Base-by-base conservation (phyloP, 1,140 invertebrate species). In the Scaptomyza montana region DNA sequence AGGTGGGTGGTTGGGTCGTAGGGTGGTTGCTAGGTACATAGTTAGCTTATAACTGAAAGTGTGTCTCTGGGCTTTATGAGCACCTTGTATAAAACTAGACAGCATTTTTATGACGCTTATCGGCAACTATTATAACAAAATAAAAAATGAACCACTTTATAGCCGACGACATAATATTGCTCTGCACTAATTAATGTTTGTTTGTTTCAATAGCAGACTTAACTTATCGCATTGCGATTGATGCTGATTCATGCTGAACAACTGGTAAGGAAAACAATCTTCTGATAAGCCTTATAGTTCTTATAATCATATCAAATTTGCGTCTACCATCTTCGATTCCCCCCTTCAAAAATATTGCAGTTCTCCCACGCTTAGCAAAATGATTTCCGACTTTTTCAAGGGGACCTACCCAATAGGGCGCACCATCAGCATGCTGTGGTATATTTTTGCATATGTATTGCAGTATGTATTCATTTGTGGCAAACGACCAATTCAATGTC, bases 1-100 rank as follows among this genome's bases (percentile, higher is more conserved):
- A 41, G 16, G 19, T 8, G n/a, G 45, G 41, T 19, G 21, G 61
- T 25, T 65, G 67, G 21, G 41, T 19, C 16, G 61, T 25, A 59
- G 67, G 21, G 9, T 7, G 45, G 46, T 33, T 12, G 51, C 36
- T 9, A 39, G 7, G 5, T 25, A 16, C 16, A 16, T 33, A 46
- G 7, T 16, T 10, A 13, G 8, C 25, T 28, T 46, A 13, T 28
- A 13, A 19, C 8, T 49, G 61, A 63, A 46, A 45, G 45, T 49
- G 46, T 56, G 64, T 73, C 50, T 61, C 49, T 47, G 7, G 6
- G 12, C 36, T 56, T 59, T 61, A 62, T 43, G 55, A 47, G 47
- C 47, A 21, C 53, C 68, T 80, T 78, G 86, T 90, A 81, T 60
- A 90, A 81, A 89, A 86, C 78, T 81, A 74, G 74, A 74, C 78